A percentile compares a stretch with the other conserved stretches of the same genome.
Evolutionary conservation across 1,140 invertebrate species (phyloP).

Genomic region (Aphidius ervi): DNA sequence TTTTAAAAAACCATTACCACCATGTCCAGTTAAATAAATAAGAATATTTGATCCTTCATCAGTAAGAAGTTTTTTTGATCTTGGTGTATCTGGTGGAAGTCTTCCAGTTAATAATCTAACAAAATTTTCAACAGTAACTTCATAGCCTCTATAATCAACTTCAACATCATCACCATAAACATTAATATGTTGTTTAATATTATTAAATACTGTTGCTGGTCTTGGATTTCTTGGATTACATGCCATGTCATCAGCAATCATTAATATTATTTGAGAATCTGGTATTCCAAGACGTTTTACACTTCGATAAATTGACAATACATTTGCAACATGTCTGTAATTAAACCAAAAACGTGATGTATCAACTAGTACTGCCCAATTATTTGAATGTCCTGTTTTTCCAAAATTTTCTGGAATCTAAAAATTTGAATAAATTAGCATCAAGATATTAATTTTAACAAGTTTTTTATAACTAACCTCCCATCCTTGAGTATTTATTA

Average conservation of each 20-base stretch:
- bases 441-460: neutral
- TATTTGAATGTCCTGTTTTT: conserved; percentile 81
- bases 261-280: conserved; percentile 94
- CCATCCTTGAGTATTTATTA: conserved; percentile 19
- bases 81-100: conserved; percentile 82
- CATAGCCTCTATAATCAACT: conserved; percentile 98
- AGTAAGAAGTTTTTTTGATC: conserved; percentile 91
- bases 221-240: conserved; percentile 97
- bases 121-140: conserved; percentile 98
- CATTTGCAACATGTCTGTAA: conserved; percentile 98
- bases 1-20: conserved; percentile 98
- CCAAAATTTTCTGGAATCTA: conserved; percentile 48
- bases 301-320: conserved; percentile 95
- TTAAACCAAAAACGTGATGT: conserved; percentile 99
- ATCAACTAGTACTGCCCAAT: conserved; percentile 98
- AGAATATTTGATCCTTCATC: conserved; percentile 97
- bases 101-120: conserved; percentile 91
- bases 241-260: conserved; percentile 99
- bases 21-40: conserved; percentile 96
- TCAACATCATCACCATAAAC: conserved; percentile 99
- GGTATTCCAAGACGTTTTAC: conserved; percentile 97
- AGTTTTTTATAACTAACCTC: conserved; percentile 22
- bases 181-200: conserved; percentile 96
- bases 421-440: conserved; percentile 14
- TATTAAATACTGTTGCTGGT: conserved; percentile 98